Conservation (phyloP, 1,140 invertebrate species). For the Cotesia vestalis region DNA sequence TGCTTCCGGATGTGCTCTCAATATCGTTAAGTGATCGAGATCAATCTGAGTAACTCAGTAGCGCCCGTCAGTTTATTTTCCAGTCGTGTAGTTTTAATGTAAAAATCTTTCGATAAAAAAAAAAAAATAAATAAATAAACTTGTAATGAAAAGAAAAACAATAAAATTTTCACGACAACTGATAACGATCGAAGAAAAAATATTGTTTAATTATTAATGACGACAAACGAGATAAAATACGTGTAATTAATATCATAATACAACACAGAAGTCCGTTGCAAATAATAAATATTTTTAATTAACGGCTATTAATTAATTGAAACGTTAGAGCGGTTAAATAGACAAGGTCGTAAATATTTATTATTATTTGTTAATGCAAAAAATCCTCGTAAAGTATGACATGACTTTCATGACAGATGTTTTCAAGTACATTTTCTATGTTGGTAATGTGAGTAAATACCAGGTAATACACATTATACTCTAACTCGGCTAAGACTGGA, state of each 20-base stretch:
- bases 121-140: background rate
- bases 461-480: background rate
- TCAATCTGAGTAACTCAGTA: slow-evolving; percentile 1
- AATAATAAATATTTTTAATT: no score
- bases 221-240: no score
- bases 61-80: background rate
- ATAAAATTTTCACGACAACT: no score
- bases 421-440: slow-evolving; percentile 8
- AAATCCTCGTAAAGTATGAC: background rate
- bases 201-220: no score
- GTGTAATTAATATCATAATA: no score
- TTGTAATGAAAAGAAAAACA: no score
- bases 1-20: slow-evolving; percentile 28
- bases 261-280: no score
- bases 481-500: background rate
- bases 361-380: no score
- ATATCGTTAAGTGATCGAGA: slow-evolving; percentile 13
- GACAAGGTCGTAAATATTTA: background rate
- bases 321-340: no score
- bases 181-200: no score
- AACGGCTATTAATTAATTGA: no score
- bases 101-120: background rate
- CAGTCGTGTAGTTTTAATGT: background rate
- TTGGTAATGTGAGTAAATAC: background rate
- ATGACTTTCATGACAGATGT: slow-evolving; percentile 8